These are phyloP conservation scores for Desoria tigrina DNA, from an alignment of 2,888 invertebrate genomes.

Conservation along the genomic window DNA sequence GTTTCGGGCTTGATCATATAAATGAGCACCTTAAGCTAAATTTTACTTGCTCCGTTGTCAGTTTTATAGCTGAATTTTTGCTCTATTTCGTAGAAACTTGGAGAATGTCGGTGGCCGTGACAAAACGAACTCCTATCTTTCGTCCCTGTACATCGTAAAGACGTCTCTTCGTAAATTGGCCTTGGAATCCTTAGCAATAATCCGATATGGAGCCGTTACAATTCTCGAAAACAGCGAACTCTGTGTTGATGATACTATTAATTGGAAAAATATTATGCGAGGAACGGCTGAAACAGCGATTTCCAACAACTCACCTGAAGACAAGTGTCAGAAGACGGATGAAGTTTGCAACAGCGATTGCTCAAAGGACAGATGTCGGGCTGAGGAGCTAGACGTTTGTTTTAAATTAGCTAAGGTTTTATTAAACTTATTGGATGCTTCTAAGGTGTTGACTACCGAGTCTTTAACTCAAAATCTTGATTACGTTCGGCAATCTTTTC, in stretches of 20 bases:
- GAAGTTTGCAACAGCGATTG: conserved; percentile 85
- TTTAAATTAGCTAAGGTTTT: conserved; percentile 82
- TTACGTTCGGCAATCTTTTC: too few species aligned
- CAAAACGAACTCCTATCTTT: conserved; percentile 81
- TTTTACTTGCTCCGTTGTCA: neutral
- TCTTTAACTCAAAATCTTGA: too few species aligned
- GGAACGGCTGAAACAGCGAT: conserved; percentile 72
- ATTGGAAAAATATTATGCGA: conserved; percentile 79
- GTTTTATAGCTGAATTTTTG: conserved; percentile 2
- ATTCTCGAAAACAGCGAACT: conserved; percentile 84
- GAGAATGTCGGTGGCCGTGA: conserved; percentile 90
- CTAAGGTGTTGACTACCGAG: too few species aligned
- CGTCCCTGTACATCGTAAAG: conserved; percentile 86
- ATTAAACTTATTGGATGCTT: too few species aligned
- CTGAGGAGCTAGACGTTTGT: conserved; percentile 83
- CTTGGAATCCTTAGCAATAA: conserved; percentile 76
- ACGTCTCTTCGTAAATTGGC: conserved; percentile 81
- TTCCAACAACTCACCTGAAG: conserved; percentile 71
- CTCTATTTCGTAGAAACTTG: conserved; percentile 67
- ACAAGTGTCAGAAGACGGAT: conserved; percentile 72
- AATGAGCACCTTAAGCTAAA: too few species aligned
- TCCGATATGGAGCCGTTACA: conserved; percentile 79
- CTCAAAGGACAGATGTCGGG: conserved; percentile 92
- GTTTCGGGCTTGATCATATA: too few species aligned
- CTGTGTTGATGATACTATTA: conserved; percentile 82